These are phyloP conservation scores for Himalopsyche anomala DNA, from an alignment of 2,888 invertebrate species.

Conservation along the genomic window DNA sequence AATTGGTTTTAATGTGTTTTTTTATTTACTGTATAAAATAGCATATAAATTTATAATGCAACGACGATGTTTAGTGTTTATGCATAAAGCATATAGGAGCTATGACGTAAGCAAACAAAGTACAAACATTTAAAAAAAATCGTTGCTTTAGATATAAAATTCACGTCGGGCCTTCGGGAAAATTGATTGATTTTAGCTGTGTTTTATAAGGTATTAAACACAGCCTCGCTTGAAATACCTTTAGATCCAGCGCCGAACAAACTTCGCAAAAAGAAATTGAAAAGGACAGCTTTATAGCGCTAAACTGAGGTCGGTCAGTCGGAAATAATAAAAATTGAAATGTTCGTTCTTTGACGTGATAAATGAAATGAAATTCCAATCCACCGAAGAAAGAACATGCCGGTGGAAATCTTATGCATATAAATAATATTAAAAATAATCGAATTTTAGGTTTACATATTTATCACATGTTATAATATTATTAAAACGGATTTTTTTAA, in stretches of 20 bases:
- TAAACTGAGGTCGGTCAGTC: no score
- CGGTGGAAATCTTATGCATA: no score
- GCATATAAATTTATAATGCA: background rate
- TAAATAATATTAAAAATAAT: no score
- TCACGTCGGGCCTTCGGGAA: background rate
- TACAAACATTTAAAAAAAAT: background rate
- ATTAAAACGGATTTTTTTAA: no score
- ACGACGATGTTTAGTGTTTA: background rate
- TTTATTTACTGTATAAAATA: background rate
- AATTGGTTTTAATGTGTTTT: no score
- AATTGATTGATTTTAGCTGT: conserved; percentile 1
- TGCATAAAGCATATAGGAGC: background rate
- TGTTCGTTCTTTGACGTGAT: no score
- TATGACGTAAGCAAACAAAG: background rate
- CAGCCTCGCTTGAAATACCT: background rate
- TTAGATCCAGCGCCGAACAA: background rate
- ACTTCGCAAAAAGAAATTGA: background rate
- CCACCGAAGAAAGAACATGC: no score
- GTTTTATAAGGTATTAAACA: conserved; percentile 6
- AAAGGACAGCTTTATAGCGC: background rate
- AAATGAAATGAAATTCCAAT: no score
- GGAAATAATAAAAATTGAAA: no score
- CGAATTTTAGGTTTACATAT: no score
- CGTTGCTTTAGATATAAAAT: background rate
- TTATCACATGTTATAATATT: no score